phyloP scores from a whole-genome alignment of 1,140 invertebrate genomes.

The Diorhabda sublineata region DNA sequence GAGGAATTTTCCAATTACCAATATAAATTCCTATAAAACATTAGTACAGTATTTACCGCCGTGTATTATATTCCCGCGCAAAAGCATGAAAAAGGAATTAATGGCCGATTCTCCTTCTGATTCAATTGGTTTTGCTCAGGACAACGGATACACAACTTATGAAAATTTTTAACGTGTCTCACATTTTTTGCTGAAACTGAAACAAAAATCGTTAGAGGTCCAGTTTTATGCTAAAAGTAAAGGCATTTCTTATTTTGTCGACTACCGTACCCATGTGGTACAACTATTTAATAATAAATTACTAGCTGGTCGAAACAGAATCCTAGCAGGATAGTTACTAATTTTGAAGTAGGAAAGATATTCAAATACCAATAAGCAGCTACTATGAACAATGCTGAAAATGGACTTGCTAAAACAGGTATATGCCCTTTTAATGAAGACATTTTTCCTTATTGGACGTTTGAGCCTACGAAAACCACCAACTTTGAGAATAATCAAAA shows the following conservation, averaged over 20 bases:
- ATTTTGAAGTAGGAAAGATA: too few relatives aligned
- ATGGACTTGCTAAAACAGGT: slow-evolving; percentile 40
- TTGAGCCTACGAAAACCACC: slow-evolving; percentile 6
- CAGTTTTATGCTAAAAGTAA: slow-evolving; percentile 25
- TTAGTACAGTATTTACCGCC: not conserved
- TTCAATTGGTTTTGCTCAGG: not conserved
- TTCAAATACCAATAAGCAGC: slow-evolving; percentile 20
- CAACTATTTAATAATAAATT: slow-evolving; percentile 45
- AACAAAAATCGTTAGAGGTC: not conserved
- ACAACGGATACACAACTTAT: too few relatives aligned
- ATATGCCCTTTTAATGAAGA: slow-evolving; percentile 38
- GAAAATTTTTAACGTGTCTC: too few relatives aligned
- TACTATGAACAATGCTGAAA: slow-evolving; percentile 32
- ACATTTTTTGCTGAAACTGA: too few relatives aligned
- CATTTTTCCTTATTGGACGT: slow-evolving; percentile 5
- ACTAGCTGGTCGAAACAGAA: slow-evolving; percentile 33
- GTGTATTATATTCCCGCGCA: not conserved
- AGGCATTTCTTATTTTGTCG: slow-evolving; percentile 25
- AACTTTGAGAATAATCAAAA: not conserved
- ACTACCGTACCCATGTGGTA: slow-evolving; percentile 27
- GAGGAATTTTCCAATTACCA: not conserved
- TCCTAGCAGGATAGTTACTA: slow-evolving; percentile 18
- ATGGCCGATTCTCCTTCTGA: not conserved
- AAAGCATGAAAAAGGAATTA: not conserved
- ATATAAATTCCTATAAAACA: not conserved